A percentile compares a stretch with the other conserved stretches of the same genome.
Evolutionary conservation across 2,113 vertebrate species (phyloP).

Genomic region (Prunella fulvescens): DNA sequence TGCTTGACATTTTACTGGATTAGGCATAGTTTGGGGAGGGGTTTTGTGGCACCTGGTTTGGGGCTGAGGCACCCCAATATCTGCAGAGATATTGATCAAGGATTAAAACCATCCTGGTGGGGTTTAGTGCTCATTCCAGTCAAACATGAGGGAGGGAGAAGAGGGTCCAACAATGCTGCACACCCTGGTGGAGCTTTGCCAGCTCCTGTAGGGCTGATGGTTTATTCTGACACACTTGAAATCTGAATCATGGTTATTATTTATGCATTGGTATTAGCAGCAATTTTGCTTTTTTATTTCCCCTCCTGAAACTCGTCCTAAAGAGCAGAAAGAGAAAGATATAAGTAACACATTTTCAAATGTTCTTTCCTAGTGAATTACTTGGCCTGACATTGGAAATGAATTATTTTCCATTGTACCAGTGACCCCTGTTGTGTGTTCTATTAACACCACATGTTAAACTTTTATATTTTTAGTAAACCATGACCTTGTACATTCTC

Average conservation of each 20-base stretch:
- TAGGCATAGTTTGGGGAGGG: neutral
- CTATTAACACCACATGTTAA: constrained; percentile 72
- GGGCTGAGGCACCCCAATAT: neutral
- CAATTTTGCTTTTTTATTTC: neutral
- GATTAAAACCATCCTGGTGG: neutral
- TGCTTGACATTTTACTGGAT: neutral
- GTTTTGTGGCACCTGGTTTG: neutral
- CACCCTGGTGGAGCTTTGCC: neutral
- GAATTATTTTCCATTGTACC: constrained; percentile 63
- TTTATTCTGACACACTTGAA: neutral
- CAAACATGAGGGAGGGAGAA: neutral
- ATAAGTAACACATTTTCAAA: constrained; percentile 18
- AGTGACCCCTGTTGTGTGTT: constrained; percentile 71
- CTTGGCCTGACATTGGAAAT: constrained; percentile 56
- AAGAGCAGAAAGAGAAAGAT: neutral
- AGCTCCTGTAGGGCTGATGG: neutral
- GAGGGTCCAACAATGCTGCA: neutral
- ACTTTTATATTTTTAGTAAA: constrained; percentile 67
- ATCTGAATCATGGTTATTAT: neutral
- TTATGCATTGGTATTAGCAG: neutral
- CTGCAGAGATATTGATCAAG: neutral
- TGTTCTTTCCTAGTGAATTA: constrained; percentile 31
- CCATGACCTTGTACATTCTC: constrained; percentile 66
- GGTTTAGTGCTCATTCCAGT: neutral
- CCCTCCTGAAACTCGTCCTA: neutral